Evolutionary conservation across 92 coral and sea anemone genomes (phyloP).

Genomic region (Pocillopora meandrina): DNA sequence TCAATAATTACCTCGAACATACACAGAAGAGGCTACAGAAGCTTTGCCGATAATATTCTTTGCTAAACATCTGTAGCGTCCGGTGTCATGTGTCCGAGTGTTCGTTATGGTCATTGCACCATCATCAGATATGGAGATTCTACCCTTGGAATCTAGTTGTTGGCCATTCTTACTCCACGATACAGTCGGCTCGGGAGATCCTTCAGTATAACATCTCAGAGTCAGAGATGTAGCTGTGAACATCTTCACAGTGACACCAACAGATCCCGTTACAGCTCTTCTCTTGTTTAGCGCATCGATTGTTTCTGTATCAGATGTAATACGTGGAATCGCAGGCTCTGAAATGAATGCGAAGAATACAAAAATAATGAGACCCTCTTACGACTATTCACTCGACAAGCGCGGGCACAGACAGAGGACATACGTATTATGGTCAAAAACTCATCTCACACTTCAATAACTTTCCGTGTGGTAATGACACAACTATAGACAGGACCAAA

Average conservation of each 20-base stretch:
- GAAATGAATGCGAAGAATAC: background rate
- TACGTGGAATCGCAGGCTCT: conserved; percentile 57
- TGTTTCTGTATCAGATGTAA: conserved; percentile 45
- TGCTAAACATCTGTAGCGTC: conserved; percentile 71
- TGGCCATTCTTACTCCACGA: conserved; percentile 65
- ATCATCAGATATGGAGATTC: conserved; percentile 28
- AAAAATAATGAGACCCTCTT: too few species aligned
- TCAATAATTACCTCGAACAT: conserved; percentile 7
- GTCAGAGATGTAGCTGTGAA: conserved; percentile 62
- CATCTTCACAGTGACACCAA: conserved; percentile 60
- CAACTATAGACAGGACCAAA: too few species aligned
- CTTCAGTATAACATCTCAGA: conserved; percentile 53
- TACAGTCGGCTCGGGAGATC: conserved; percentile 71
- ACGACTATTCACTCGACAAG: too few species aligned
- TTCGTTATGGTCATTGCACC: conserved; percentile 61
- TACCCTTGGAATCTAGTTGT: conserved; percentile 45
- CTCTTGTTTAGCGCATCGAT: conserved; percentile 38
- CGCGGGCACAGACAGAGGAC: too few species aligned
- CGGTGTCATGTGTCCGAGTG: conserved; percentile 55
- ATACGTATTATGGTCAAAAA: too few species aligned
- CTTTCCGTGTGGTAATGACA: too few species aligned
- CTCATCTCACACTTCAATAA: too few species aligned
- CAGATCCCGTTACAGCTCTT: conserved; percentile 31
- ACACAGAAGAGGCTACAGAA: conserved; percentile 10
- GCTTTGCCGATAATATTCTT: conserved; percentile 33